Conservation (phyloP, 1,140 invertebrate genomes). For the Aphidius gifuensis region DNA sequence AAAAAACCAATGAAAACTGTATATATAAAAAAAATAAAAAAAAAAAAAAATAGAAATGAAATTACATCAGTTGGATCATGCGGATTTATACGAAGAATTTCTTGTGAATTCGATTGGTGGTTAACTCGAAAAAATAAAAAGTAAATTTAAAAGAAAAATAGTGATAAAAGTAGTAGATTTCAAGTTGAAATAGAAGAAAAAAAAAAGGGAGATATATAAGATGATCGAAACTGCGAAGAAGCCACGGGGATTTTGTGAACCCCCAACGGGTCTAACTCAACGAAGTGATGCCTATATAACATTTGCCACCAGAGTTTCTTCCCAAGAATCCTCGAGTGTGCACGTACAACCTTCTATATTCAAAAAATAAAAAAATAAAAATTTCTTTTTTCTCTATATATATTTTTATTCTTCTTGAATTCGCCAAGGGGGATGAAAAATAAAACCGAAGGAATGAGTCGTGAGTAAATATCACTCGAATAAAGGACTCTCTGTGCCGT, state of each 20-base stretch:
- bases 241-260: conserved; percentile 23
- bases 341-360: conserved; percentile 15
- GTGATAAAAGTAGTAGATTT: background rate
- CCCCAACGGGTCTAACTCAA: conserved; percentile 19
- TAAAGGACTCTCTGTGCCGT: conserved; percentile 14
- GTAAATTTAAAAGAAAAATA: background rate
- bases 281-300: conserved; percentile 18
- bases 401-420: conserved; percentile 1
- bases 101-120: background rate
- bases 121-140: background rate
- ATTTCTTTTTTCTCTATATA: background rate
- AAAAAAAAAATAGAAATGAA: background rate
- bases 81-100: background rate
- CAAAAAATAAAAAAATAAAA: no score
- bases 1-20: no score
- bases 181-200: background rate
- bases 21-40: no score
- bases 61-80: background rate
- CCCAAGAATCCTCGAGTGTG: conserved; percentile 16
- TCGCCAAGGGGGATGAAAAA: no score
- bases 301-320: conserved; percentile 9
- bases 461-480: conserved; percentile 21
- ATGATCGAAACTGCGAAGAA: conserved; percentile 21
- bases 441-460: background rate
- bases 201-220: background rate